Evolutionary conservation across 2,888 invertebrate genomes (phyloP).

Genomic region (Antheraea assamensis): DNA sequence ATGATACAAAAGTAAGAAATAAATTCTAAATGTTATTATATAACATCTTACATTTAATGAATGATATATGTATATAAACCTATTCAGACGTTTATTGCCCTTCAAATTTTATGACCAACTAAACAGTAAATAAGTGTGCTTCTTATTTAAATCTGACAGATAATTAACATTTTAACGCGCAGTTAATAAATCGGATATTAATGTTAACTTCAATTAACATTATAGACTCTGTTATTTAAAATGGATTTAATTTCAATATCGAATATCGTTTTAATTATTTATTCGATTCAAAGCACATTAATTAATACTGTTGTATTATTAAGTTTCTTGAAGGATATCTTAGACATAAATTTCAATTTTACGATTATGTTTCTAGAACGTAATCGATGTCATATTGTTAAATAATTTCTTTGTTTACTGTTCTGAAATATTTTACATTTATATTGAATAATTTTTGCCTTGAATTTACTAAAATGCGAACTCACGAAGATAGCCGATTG

Average conservation of each 20-base stretch:
- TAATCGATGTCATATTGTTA: no score
- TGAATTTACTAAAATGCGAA: no score
- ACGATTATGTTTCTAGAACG: no score
- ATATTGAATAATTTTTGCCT: no score
- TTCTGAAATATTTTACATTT: no score
- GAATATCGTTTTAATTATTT: background rate
- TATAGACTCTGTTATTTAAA: background rate
- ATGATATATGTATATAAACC: background rate
- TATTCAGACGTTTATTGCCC: background rate
- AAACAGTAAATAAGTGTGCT: background rate
- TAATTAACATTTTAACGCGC: background rate
- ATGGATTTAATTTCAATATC: background rate
- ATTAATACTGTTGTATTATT: background rate
- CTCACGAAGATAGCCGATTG: no score
- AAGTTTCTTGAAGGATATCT: no score
- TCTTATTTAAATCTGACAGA: background rate
- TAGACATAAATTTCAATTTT: no score
- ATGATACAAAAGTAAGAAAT: no score
- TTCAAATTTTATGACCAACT: background rate
- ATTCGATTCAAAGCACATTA: background rate
- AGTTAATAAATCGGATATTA: background rate
- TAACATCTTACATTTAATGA: no score
- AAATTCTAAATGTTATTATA: no score
- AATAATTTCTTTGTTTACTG: no score
- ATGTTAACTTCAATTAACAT: background rate